Evolutionary conservation across 2,113 vertebrate genomes (phyloP).

Genomic region (Motacilla tschutschensis): DNA sequence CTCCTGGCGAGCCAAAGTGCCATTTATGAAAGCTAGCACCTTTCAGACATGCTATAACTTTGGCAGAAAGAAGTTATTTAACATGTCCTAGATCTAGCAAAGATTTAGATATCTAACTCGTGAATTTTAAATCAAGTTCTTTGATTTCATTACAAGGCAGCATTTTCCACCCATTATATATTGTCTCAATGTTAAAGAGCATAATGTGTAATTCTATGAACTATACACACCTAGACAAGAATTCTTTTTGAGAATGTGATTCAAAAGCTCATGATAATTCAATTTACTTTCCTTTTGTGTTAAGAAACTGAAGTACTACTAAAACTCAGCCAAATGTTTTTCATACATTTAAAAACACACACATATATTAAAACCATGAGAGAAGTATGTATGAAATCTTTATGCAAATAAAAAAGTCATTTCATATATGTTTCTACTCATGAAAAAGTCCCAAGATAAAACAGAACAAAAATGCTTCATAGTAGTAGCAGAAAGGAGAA

Average conservation of each 20-base stretch:
- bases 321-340: slow-evolving; percentile 15
- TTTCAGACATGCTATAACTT: not conserved
- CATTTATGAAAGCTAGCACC: not conserved
- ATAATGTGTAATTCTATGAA: not conserved
- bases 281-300: slow-evolving; percentile 6
- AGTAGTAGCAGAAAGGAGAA: not conserved
- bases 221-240: not conserved
- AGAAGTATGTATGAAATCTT: not conserved
- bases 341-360: not conserved
- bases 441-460: slow-evolving; percentile 7
- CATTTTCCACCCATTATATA: not conserved
- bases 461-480: not conserved
- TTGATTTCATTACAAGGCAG: slow-evolving; percentile 16
- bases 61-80: not conserved
- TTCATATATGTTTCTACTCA: not conserved
- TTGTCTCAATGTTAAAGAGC: not conserved
- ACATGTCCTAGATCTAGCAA: not conserved
- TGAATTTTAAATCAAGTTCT: not conserved
- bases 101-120: accelerated
- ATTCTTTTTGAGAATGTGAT: not conserved
- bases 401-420: slow-evolving; percentile 25
- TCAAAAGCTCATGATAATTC: slow-evolving; percentile 13
- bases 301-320: not conserved
- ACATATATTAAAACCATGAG: not conserved
- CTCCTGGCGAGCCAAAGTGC: not conserved